These are phyloP conservation scores for Carapus acus DNA, from an alignment of 2,797 vertebrate genomes.

Conservation along the genomic window DNA sequence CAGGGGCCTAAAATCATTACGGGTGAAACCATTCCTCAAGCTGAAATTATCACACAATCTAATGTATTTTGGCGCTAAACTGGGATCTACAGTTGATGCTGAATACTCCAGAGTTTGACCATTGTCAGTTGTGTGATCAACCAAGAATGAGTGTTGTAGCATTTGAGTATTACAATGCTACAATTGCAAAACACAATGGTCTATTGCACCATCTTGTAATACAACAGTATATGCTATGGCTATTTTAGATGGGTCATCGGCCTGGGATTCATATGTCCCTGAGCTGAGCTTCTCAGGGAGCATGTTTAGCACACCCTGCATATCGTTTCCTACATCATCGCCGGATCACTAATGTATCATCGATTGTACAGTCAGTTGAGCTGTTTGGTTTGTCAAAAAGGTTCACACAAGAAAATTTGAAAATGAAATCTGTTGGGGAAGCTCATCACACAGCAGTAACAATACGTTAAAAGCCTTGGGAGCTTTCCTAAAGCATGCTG, in stretches of 20 bases:
- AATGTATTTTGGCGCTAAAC: no score
- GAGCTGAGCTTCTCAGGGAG: not conserved
- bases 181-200: not conserved
- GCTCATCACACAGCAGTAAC: not conserved
- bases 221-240: not conserved
- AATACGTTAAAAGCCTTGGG: no score
- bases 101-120: no score
- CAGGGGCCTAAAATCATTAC: constrained; percentile 13
- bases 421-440: not conserved
- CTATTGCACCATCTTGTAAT: not conserved
- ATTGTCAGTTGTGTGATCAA: no score
- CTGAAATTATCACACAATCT: not conserved
- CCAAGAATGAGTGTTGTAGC: not conserved
- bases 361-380: no score
- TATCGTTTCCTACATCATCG: no score
- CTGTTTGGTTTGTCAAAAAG: not conserved
- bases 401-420: no score
- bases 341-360: no score
- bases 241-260: not conserved
- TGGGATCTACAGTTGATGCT: no score
- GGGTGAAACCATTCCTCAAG: not conserved
- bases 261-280: not conserved
- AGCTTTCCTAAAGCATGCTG: not conserved
- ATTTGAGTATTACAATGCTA: not conserved
- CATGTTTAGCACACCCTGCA: not conserved